Percentiles rank a stretch among this genome's conserved stretches.
Evolutionary conservation across 1,140 invertebrate species (phyloP).

Genomic region (Drosophila pachea): DNA sequence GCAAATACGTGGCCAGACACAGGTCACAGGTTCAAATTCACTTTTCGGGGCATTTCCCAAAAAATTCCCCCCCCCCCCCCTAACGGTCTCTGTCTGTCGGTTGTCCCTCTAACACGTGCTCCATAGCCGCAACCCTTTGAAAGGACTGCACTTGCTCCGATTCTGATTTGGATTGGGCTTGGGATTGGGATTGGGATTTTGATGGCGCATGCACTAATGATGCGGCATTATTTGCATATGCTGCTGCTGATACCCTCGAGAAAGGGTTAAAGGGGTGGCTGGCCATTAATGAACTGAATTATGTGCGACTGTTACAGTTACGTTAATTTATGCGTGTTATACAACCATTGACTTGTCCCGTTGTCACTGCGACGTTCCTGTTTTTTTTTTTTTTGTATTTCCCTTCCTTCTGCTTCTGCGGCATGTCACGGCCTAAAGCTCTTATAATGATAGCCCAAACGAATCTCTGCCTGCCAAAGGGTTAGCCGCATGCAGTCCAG

Average conservation of each 20-base stretch:
- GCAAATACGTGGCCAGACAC: constrained; percentile 37
- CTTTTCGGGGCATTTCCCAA: constrained; percentile 13
- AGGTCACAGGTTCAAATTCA: constrained; percentile 28
- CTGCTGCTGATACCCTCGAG: constrained; percentile 16
- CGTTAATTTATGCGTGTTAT: constrained; percentile 66
- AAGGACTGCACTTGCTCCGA: constrained; percentile 21
- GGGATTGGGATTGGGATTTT: constrained; percentile 7
- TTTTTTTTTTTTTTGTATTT: neutral
- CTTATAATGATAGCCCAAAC: constrained; percentile 44
- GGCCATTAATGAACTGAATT: constrained; percentile 68
- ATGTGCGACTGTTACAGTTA: constrained; percentile 61
- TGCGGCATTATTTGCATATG: constrained; percentile 75
- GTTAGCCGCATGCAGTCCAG: constrained; percentile 23
- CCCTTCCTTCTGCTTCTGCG: neutral
- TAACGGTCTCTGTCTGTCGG: too few relatives aligned
- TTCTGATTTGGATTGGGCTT: constrained; percentile 2
- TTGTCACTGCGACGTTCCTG: constrained; percentile 36
- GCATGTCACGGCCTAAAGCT: neutral
- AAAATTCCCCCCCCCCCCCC: constrained; percentile 3
- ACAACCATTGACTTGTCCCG: constrained; percentile 63
- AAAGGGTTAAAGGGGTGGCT: constrained; percentile 56
- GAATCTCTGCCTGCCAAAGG: constrained; percentile 45
- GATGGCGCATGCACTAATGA: constrained; percentile 60
- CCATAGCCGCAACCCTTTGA: constrained; percentile 57
- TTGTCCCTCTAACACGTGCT: constrained; percentile 45